Conservation (phyloP, 2,888 invertebrate species). For the Cephalotes varians region DNA sequence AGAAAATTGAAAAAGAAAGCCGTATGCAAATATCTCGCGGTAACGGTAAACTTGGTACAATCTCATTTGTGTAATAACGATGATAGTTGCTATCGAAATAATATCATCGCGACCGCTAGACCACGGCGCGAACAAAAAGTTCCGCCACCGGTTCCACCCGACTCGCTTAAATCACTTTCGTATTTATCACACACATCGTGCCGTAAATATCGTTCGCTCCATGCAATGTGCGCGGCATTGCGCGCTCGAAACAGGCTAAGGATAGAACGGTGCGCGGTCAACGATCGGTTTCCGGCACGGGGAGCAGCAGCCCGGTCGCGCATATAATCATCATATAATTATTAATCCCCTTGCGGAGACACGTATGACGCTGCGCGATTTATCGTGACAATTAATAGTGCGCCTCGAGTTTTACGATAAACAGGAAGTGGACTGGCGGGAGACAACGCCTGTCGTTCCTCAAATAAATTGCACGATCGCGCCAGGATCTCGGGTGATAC, state of each 20-base stretch:
- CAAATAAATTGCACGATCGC: constrained; percentile 54
- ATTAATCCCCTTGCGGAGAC: constrained; percentile 70
- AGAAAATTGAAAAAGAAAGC: background rate
- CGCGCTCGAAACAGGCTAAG: constrained; percentile 26
- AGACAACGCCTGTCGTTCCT: constrained; percentile 67
- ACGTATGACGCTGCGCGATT: constrained; percentile 67
- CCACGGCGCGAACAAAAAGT: constrained; percentile 25
- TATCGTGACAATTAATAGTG: constrained; percentile 80
- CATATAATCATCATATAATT: constrained; percentile 70
- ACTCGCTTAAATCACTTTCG: constrained; percentile 32
- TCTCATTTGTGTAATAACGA: constrained; percentile 36
- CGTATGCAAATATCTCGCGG: background rate
- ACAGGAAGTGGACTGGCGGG: constrained; percentile 68
- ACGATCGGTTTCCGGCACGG: constrained; percentile 71
- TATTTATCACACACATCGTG: constrained; percentile 19
- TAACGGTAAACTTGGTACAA: constrained; percentile 11
- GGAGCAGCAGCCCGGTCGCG: constrained; percentile 32
- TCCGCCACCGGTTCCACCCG: constrained; percentile 17
- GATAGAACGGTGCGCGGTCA: constrained; percentile 55
- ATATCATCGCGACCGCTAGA: constrained; percentile 17
- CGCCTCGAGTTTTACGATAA: constrained; percentile 74
- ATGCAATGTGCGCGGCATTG: constrained; percentile 41
- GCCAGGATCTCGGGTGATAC: constrained; percentile 27
- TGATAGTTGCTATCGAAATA: constrained; percentile 17
- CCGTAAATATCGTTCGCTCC: constrained; percentile 36